A percentile compares a stretch with the other conserved stretches of the same genome.
These are phyloP conservation scores for Eupithecia dodoneata DNA, from an alignment of 2,888 invertebrate species.

Conservation along the genomic window DNA sequence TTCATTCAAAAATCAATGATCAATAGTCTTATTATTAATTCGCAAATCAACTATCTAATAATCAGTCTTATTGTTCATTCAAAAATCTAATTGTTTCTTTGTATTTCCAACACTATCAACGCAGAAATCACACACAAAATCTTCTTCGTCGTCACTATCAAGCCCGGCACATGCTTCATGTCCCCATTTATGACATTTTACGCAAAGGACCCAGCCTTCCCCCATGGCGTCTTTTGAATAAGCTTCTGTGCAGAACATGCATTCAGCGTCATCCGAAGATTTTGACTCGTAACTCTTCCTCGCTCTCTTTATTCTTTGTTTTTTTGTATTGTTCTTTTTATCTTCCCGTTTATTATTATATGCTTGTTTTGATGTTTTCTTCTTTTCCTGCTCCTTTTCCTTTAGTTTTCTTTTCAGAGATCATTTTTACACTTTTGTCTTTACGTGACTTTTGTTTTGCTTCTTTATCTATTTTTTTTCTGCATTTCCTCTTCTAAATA, in stretches of 20 bases:
- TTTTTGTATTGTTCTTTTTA: slow-evolving; percentile 15
- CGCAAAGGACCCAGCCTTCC: slow-evolving; percentile 25
- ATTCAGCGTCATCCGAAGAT: slow-evolving; percentile 30
- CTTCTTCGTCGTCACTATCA: slow-evolving; percentile 29
- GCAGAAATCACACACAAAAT: slow-evolving; percentile 26
- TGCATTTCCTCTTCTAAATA: slow-evolving; percentile 26
- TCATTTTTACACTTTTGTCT: slow-evolving; percentile 13
- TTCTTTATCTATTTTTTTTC: slow-evolving; percentile 25
- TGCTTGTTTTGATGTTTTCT: slow-evolving; percentile 15
- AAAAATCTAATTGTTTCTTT: slow-evolving; percentile 15
- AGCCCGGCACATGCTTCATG: slow-evolving; percentile 30
- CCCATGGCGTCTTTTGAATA: slow-evolving; percentile 27
- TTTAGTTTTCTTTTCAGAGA: slow-evolving; percentile 17
- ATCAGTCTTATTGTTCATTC: slow-evolving; percentile 16
- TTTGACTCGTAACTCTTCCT: slow-evolving; percentile 14
- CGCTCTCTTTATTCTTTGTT: slow-evolving; percentile 14
- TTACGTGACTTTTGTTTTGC: slow-evolving; percentile 14
- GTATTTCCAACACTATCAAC: slow-evolving; percentile 16
- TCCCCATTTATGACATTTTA: slow-evolving; percentile 28
- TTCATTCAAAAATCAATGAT: slow-evolving; percentile 7
- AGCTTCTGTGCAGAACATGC: slow-evolving; percentile 30
- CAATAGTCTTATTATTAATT: slow-evolving; percentile 13
- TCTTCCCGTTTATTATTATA: slow-evolving; percentile 19
- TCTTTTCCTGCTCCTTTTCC: slow-evolving; percentile 20
- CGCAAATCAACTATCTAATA: slow-evolving; percentile 15